phyloP scores from a whole-genome alignment of 2,888 invertebrate genomes.

The Lasioglossum lativentre region DNA sequence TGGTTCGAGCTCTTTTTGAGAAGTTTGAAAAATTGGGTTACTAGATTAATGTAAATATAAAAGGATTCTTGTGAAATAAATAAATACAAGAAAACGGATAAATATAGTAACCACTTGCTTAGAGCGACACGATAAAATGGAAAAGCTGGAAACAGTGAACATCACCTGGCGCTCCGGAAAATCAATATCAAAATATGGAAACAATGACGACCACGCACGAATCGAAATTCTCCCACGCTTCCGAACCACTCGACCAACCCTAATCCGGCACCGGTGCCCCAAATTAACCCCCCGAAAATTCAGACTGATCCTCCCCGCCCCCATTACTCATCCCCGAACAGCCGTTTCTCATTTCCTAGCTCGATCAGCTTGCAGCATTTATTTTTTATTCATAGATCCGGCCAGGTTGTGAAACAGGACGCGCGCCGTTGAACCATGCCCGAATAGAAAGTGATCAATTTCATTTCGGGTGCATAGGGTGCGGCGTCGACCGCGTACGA shows the following conservation, averaged over 20 bases:
- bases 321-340: not conserved
- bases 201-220: not conserved
- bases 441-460: constrained; percentile 18
- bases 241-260: not conserved
- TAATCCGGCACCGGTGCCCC: constrained; percentile 1
- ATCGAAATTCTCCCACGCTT: constrained; percentile 2
- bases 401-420: not conserved
- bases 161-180: not conserved
- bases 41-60: too few relatives aligned
- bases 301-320: not conserved
- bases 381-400: constrained; percentile 6
- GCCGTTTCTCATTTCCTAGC: constrained; percentile 5
- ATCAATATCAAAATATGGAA: not conserved
- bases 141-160: not conserved
- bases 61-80: too few relatives aligned
- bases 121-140: not conserved
- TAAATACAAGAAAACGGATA: not conserved
- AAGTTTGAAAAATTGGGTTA: too few relatives aligned
- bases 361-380: not conserved
- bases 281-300: constrained; percentile 6
- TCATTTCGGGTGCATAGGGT: not conserved
- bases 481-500: constrained; percentile 19
- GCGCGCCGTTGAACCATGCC: constrained; percentile 2
- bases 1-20: too few relatives aligned
- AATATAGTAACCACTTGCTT: not conserved